A percentile compares a stretch with the other conserved stretches of the same genome.
Conservation (phyloP, 2,113 vertebrate species). For the Panthera leo region DNA sequence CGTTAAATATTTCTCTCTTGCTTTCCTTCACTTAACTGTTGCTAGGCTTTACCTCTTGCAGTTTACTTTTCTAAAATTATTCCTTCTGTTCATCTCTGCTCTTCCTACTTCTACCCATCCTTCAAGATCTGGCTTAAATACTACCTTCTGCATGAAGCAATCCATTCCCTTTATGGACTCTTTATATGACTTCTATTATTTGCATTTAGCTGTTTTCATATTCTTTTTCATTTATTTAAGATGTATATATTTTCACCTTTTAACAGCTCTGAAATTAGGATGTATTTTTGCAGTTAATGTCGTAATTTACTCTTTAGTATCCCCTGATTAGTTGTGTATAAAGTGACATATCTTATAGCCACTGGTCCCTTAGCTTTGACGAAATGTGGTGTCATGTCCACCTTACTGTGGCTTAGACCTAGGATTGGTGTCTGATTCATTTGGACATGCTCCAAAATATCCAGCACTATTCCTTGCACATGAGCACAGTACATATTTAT, state of each 20-base stretch:
- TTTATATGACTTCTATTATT: not conserved
- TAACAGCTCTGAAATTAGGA: not conserved
- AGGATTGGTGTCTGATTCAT: not conserved
- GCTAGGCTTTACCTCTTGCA: not conserved
- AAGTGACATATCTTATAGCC: not conserved
- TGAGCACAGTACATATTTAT: not conserved
- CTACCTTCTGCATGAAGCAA: not conserved
- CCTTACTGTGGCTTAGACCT: not conserved
- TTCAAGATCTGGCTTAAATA: not conserved
- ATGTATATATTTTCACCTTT: not conserved
- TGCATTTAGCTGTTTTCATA: constrained; percentile 19
- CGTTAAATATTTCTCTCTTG: constrained; percentile 10
- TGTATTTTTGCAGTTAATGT: constrained; percentile 23
- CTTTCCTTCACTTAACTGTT: not conserved
- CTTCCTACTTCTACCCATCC: not conserved
- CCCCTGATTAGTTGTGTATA: not conserved
- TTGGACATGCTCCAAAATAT: constrained; percentile 5
- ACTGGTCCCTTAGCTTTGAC: not conserved
- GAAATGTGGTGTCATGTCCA: not conserved
- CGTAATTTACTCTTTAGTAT: not conserved
- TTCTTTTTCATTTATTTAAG: constrained; percentile 25
- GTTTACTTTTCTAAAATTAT: not conserved
- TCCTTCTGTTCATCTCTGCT: not conserved
- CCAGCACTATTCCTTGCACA: not conserved
- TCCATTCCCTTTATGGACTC: not conserved